phyloP scores from a whole-genome alignment of 2,888 invertebrate genomes.

The Bimastos eiseni region DNA sequence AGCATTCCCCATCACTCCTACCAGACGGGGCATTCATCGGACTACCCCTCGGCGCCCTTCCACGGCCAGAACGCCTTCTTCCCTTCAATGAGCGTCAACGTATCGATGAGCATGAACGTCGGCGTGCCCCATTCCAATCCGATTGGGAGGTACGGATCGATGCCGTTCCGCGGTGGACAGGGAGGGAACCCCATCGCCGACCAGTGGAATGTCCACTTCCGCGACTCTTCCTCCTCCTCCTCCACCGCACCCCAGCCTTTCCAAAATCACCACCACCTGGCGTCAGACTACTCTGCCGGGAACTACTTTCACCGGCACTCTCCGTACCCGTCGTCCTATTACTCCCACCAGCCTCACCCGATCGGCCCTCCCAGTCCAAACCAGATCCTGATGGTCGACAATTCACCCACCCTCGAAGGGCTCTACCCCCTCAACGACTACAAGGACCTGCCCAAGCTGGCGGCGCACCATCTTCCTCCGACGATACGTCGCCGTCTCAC shows the following conservation, averaged over 20 bases:
- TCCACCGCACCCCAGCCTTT: neutral
- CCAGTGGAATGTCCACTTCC: constrained; percentile 20
- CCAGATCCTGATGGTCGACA: constrained; percentile 15
- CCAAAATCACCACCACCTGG: neutral
- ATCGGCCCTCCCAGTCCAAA: neutral
- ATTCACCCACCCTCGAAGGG: constrained; percentile 13
- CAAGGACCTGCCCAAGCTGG: neutral
- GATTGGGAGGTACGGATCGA: constrained; percentile 4
- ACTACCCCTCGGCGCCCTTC: constrained; percentile 51
- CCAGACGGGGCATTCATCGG: constrained; percentile 51
- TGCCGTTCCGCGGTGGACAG: constrained; percentile 7
- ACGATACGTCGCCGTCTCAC: constrained; percentile 1
- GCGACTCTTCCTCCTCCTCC: neutral
- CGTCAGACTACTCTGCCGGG: neutral
- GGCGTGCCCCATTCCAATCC: constrained; percentile 65
- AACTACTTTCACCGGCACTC: constrained; percentile 22
- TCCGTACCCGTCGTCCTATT: neutral
- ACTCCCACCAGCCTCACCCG: neutral
- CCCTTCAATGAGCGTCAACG: constrained; percentile 94
- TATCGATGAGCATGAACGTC: constrained; percentile 98
- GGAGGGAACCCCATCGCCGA: neutral
- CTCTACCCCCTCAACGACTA: constrained; percentile 7
- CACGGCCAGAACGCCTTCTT: constrained; percentile 62
- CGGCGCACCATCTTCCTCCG: neutral
- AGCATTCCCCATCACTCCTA: constrained; percentile 62